These are phyloP conservation scores for Ceriagrion tenellum DNA, from an alignment of 2,888 invertebrate genomes.

Conservation along the genomic window DNA sequence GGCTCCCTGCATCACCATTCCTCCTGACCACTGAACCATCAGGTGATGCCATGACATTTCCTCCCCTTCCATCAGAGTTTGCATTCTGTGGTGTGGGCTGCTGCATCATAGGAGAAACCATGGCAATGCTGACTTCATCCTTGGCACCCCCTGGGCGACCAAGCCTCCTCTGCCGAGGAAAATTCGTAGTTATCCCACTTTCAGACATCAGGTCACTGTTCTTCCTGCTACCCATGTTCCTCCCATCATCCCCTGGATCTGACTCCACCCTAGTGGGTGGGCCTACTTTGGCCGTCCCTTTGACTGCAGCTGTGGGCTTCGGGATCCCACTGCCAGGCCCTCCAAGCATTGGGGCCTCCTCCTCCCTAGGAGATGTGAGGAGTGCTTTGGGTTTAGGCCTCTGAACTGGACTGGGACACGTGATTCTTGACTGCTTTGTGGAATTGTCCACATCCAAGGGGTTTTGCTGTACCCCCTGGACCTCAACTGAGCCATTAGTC, in stretches of 20 bases:
- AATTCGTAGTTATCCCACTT: slow-evolving; percentile 28
- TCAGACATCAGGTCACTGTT: slow-evolving; percentile 18
- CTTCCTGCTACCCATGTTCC: slow-evolving; percentile 52
- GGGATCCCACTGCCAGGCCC: slow-evolving; percentile 86
- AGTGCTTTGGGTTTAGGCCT: slow-evolving; percentile 45
- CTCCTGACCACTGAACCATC: slow-evolving; percentile 20
- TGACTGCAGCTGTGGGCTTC: slow-evolving; percentile 94
- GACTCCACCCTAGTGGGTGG: slow-evolving; percentile 47
- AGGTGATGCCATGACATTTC: not conserved
- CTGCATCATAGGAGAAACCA: slow-evolving; percentile 61
- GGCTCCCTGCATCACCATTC: slow-evolving; percentile 53
- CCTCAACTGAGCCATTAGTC: slow-evolving; percentile 33
- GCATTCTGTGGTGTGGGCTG: slow-evolving; percentile 12
- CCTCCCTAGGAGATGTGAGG: slow-evolving; percentile 20
- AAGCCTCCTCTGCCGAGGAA: slow-evolving; percentile 48
- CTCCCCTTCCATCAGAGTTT: not conserved
- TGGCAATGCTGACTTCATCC: slow-evolving; percentile 52
- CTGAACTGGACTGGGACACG: slow-evolving; percentile 68
- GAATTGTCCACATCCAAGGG: slow-evolving; percentile 70
- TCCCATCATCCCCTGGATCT: slow-evolving; percentile 52
- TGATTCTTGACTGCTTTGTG: slow-evolving; percentile 71
- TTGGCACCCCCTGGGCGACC: slow-evolving; percentile 57
- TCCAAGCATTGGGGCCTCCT: not conserved
- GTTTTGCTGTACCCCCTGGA: slow-evolving; percentile 57
- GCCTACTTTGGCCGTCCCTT: slow-evolving; percentile 88